Conservation (phyloP, 2,113 vertebrate genomes). For the Cryptotis parvus region DNA sequence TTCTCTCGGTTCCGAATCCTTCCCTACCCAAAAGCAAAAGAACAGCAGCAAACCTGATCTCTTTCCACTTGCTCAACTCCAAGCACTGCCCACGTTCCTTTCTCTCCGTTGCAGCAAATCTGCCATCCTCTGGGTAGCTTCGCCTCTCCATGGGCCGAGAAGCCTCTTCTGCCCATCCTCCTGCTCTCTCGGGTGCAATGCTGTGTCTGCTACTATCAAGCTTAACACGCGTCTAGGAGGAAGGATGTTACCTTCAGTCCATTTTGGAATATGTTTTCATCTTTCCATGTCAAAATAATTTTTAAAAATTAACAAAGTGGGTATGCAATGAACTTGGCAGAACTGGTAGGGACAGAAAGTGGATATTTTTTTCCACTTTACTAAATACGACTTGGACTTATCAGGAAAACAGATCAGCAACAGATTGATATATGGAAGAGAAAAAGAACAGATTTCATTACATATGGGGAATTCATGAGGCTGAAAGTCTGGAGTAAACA, state of each 20-base stretch:
- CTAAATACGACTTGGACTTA: neutral
- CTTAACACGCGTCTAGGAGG: neutral
- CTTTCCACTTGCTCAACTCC: too few relatives aligned
- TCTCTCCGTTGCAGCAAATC: too few relatives aligned
- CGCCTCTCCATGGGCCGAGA: too few relatives aligned
- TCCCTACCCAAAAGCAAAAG: neutral
- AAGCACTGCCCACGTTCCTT: too few relatives aligned
- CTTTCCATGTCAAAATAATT: neutral
- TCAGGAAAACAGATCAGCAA: neutral
- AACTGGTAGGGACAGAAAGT: neutral
- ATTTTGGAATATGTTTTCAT: constrained; percentile 16
- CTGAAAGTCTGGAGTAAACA: neutral
- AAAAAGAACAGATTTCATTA: neutral
- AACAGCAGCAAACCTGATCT: neutral
- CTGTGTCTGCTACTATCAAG: neutral
- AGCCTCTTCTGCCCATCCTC: neutral
- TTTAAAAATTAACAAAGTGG: neutral
- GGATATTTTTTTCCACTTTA: neutral
- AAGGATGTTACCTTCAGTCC: neutral
- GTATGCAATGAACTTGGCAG: neutral
- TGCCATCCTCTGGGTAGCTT: too few relatives aligned
- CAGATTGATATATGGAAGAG: neutral
- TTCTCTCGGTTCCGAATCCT: neutral
- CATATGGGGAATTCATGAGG: neutral
- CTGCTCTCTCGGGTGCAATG: too few relatives aligned